Percentiles rank a stretch among this genome's conserved stretches.
Evolutionary conservation across 2,888 invertebrate genomes (phyloP).

Genomic region (Brachypterus glaber): DNA sequence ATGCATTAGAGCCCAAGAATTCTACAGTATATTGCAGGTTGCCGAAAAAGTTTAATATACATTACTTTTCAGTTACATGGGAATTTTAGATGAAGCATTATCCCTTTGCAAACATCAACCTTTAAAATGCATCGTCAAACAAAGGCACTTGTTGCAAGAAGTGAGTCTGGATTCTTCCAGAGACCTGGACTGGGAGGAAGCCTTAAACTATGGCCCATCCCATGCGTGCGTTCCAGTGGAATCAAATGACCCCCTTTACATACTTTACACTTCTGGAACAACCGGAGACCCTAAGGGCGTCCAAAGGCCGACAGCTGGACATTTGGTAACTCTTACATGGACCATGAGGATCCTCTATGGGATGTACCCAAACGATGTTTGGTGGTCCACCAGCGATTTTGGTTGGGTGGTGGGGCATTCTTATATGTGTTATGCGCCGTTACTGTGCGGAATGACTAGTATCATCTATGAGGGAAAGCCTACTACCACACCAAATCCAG

Average conservation of each 20-base stretch:
- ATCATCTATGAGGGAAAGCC: constrained; percentile 84
- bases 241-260: constrained; percentile 75
- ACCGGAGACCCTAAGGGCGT: constrained; percentile 64
- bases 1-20: too few relatives aligned
- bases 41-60: too few relatives aligned
- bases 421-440: constrained; percentile 78
- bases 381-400: constrained; percentile 77
- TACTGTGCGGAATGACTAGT: constrained; percentile 64
- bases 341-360: constrained; percentile 69
- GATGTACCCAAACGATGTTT: constrained; percentile 58
- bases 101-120: constrained; percentile 57
- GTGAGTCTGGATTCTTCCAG: constrained; percentile 47
- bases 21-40: too few relatives aligned
- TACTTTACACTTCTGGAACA: constrained; percentile 77
- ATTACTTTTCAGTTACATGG: constrained; percentile 53
- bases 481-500: constrained; percentile 79
- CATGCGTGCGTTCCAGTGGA: constrained; percentile 70
- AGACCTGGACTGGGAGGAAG: constrained; percentile 65
- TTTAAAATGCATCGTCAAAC: constrained; percentile 62
- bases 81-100: constrained; percentile 66
- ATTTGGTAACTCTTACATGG: constrained; percentile 72
- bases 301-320: constrained; percentile 69
- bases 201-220: constrained; percentile 48
- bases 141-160: constrained; percentile 54
- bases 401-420: constrained; percentile 87